Conservation (phyloP, 2,797 vertebrate genomes). For the Leptoclinus maculatus region DNA sequence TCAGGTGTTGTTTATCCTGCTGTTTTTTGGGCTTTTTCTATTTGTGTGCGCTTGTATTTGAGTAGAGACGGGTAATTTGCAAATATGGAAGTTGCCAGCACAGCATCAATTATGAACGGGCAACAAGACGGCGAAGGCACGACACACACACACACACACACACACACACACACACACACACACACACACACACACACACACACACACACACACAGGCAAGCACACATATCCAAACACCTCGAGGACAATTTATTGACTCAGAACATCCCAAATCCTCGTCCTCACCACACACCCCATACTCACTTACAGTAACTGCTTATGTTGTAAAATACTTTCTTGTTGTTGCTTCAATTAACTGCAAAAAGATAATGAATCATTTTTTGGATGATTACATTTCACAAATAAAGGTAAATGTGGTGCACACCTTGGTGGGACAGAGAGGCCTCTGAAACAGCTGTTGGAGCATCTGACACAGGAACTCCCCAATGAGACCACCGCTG, state of each 20-base stretch:
- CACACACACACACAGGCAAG: not conserved
- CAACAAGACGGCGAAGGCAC: constrained; percentile 28
- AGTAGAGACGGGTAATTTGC: constrained; percentile 25
- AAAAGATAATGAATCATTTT: constrained; percentile 29
- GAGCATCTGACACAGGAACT: constrained; percentile 39
- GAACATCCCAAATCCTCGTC: not conserved
- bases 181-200: no score
- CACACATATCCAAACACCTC: not conserved
- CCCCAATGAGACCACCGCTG: constrained; percentile 17
- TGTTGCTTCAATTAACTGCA: constrained; percentile 25
- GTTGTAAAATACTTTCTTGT: not conserved
- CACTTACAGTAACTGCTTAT: not conserved
- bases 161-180: no score
- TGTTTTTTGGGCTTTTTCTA: constrained; percentile 28
- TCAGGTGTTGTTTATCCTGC: constrained; percentile 42
- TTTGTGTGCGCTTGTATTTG: constrained; percentile 19
- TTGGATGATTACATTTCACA: constrained; percentile 23
- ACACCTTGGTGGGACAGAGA: constrained; percentile 23
- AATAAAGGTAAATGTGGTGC: constrained; percentile 32
- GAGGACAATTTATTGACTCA: constrained; percentile 13
- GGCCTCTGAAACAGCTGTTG: constrained; percentile 32
- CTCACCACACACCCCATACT: not conserved
- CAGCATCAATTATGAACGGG: constrained; percentile 50
- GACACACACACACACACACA: no score
- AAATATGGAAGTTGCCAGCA: constrained; percentile 41